phyloP scores from a whole-genome alignment of 2,113 vertebrate species.

The Cavia aperea region DNA sequence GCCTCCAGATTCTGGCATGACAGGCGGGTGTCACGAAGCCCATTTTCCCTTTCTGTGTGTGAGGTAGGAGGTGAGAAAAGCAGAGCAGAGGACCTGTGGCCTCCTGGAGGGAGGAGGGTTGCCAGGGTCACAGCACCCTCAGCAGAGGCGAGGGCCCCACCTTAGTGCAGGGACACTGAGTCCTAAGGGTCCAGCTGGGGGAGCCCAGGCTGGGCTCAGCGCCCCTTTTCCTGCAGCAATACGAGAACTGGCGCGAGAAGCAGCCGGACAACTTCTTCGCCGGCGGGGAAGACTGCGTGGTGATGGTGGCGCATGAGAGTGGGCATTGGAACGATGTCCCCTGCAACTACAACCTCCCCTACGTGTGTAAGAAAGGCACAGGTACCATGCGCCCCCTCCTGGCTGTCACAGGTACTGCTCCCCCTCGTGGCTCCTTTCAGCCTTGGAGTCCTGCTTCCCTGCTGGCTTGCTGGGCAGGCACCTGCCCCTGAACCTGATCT shows the following conservation, averaged over 20 bases:
- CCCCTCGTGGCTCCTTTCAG: rapidly evolving
- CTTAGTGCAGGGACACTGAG: neutral
- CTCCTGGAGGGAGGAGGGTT: neutral
- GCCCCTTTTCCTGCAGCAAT: slow-evolving; percentile 82
- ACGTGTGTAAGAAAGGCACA: slow-evolving; percentile 98
- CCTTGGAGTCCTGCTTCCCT: rapidly evolving
- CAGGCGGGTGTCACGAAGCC: no score
- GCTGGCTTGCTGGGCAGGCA: neutral
- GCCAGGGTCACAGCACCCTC: neutral
- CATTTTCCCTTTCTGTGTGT: neutral
- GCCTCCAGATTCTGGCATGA: no score
- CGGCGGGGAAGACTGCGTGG: slow-evolving; percentile 95
- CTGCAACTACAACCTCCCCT: slow-evolving; percentile 98
- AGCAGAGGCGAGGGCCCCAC: neutral
- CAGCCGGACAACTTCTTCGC: slow-evolving; percentile 98
- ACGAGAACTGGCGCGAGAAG: slow-evolving; percentile 96
- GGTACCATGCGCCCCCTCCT: slow-evolving; percentile 71
- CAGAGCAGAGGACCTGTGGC: neutral
- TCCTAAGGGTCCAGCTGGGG: neutral
- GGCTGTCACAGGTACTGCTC: slow-evolving; percentile 84
- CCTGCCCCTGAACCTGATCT: no score
- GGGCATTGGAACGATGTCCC: slow-evolving; percentile 98
- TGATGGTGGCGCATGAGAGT: slow-evolving; percentile 93
- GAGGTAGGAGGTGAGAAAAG: neutral
- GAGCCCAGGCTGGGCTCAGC: neutral